Evolutionary conservation across 2,888 invertebrate genomes (phyloP).

Genomic region (Stegophylla sp.): DNA sequence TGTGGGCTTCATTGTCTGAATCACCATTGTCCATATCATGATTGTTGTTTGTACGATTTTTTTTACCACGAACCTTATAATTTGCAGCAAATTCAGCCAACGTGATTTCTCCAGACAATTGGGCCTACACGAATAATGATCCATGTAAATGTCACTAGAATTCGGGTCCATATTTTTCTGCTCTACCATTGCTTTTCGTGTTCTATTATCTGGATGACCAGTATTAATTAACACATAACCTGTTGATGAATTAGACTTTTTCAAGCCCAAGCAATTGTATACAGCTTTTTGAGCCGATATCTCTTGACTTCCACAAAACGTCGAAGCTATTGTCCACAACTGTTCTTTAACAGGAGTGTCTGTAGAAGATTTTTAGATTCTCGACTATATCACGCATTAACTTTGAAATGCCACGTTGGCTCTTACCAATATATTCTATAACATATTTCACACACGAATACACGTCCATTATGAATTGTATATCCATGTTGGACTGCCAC

Average conservation of each 20-base stretch:
- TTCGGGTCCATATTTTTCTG: constrained; percentile 8
- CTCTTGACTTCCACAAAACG: constrained; percentile 60
- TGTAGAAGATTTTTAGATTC: neutral
- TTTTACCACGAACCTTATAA: constrained; percentile 45
- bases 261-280: constrained; percentile 58
- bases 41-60: neutral
- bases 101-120: constrained; percentile 62
- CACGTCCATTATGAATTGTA: constrained; percentile 63
- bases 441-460: constrained; percentile 63
- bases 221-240: constrained; percentile 59
- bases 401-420: constrained; percentile 61
- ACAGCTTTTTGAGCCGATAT: constrained; percentile 61
- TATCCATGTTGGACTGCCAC: constrained; percentile 63
- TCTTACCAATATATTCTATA: constrained; percentile 61
- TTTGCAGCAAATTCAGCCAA: constrained; percentile 63
- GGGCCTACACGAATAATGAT: constrained; percentile 63
- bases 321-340: neutral
- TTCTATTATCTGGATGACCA: constrained; percentile 61
- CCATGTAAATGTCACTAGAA: constrained; percentile 58
- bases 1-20: neutral
- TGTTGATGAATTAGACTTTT: constrained; percentile 41
- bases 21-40: neutral
- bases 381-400: constrained; percentile 58
- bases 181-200: constrained; percentile 2
- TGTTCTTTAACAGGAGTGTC: constrained; percentile 11